Conservation (phyloP, 2,888 invertebrate species). For the Andrena hattorfiana region DNA sequence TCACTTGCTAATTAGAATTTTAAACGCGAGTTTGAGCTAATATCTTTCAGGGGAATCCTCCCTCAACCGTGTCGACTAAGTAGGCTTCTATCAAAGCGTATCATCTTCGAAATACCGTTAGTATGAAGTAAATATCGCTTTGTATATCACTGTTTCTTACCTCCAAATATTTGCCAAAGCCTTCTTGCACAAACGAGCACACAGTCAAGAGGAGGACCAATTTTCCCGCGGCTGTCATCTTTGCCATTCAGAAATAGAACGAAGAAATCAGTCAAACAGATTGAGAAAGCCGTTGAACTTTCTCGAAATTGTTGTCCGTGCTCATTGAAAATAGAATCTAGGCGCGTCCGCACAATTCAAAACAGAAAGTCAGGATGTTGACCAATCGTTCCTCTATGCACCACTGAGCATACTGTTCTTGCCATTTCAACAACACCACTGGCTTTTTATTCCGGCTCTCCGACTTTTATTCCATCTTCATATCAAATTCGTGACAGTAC, state of each 20-base stretch:
- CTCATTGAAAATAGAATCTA: slow-evolving; percentile 36
- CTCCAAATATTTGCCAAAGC: slow-evolving; percentile 77
- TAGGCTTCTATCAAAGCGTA: slow-evolving; percentile 68
- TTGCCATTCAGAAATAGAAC: not conserved
- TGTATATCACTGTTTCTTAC: slow-evolving; percentile 59
- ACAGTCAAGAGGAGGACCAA: slow-evolving; percentile 8
- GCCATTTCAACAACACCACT: slow-evolving; percentile 32
- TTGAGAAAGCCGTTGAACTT: slow-evolving; percentile 25
- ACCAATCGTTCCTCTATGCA: slow-evolving; percentile 39
- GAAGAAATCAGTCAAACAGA: slow-evolving; percentile 6
- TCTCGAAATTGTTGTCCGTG: slow-evolving; percentile 31
- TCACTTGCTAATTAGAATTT: slow-evolving; percentile 61
- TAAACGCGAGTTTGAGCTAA: slow-evolving; percentile 49
- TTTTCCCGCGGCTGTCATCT: slow-evolving; percentile 27
- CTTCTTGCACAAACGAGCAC: slow-evolving; percentile 20
- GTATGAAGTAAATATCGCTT: not conserved
- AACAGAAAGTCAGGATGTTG: slow-evolving; percentile 57
- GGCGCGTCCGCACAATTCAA: slow-evolving; percentile 17
- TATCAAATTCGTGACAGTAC: not conserved
- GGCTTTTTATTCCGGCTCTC: slow-evolving; percentile 1
- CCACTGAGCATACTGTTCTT: slow-evolving; percentile 38
- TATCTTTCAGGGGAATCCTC: slow-evolving; percentile 47
- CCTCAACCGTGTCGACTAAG: slow-evolving; percentile 65
- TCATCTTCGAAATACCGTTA: slow-evolving; percentile 73
- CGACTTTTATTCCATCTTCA: not conserved